Evolutionary conservation across 2,888 invertebrate genomes (phyloP), one percentile per base, ranked within the genome.

Genomic region (Syrista parreyssii): DNA sequence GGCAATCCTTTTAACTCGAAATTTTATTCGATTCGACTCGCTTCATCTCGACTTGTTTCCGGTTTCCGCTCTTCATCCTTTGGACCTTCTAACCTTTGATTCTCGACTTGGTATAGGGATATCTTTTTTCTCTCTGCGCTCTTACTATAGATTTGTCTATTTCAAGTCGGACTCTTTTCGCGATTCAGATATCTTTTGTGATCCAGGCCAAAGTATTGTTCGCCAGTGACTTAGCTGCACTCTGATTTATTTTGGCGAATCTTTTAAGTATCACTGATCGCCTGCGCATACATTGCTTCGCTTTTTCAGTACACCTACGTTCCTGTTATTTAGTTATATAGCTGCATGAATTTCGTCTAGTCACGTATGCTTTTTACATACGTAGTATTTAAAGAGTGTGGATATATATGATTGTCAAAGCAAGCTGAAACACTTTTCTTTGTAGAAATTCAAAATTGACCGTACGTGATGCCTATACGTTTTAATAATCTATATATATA

Each of bases 251-350:
- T 55, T 9, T 1, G 15, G 55, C 23, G 55, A 55, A 55, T 9
- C 23, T 55, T 23, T 55, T 55, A 55, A 23, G 23, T 23, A 55
- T 55, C 55, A 55, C 55, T 9, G 15, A 78, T 73, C 81, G 82
- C 82, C 84, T 84, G 81, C 79, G 79, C 82, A 80, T 80, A 81
- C 79, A 81, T 81, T 79, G 83, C 83, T 83, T 82, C 76, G 82
- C 83, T 81, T 83, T 75, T 75, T 35, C 78, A 79, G 23, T 75
- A 55, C 55, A 55, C 55, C 55, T 23, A 55, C 15, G 15, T 9
- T 55, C 23, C 23, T 55, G 2, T 55, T 34, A 34, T 9, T 34
- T 55, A 55, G 55, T 23, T 55, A 9, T 55, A 40, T 40, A 23
- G 55, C 6, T 55, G 55, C 55, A 55, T 55, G 55, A 23, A 55